Conservation (phyloP, 2,888 invertebrate species). For the Galeopsomyia nigrocyanea region DNA sequence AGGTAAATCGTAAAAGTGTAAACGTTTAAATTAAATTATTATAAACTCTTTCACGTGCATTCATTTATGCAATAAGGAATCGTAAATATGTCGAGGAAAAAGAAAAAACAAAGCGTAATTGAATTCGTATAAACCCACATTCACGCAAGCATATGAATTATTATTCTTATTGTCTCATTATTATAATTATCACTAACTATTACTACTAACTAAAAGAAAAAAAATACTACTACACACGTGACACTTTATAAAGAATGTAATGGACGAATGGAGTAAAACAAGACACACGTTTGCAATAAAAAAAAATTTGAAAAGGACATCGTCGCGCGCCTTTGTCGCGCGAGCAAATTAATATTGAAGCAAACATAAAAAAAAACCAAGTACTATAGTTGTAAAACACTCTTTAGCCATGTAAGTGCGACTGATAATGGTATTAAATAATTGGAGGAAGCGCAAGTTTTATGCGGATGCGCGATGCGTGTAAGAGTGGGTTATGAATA, state of each 20-base stretch:
- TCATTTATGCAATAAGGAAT: slow-evolving; percentile 36
- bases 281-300: slow-evolving; percentile 32
- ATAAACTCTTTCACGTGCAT: slow-evolving; percentile 29
- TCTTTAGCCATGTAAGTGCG: slow-evolving; percentile 53
- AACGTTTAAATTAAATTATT: slow-evolving; percentile 38
- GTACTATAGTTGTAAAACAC: slow-evolving; percentile 44
- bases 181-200: slow-evolving; percentile 32
- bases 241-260: slow-evolving; percentile 35
- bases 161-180: slow-evolving; percentile 33
- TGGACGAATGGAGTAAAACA: slow-evolving; percentile 23
- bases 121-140: slow-evolving; percentile 25
- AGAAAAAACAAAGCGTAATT: slow-evolving; percentile 21
- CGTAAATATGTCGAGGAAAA: slow-evolving; percentile 20
- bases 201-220: too few relatives aligned
- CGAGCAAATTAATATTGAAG: slow-evolving; percentile 36
- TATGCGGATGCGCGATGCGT: slow-evolving; percentile 49
- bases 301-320: slow-evolving; percentile 21
- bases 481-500: slow-evolving; percentile 44
- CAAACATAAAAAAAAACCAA: slow-evolving; percentile 28
- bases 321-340: slow-evolving; percentile 9
- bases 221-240: slow-evolving; percentile 24
- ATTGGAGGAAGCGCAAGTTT: slow-evolving; percentile 44
- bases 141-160: slow-evolving; percentile 35
- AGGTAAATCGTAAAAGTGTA: slow-evolving; percentile 37
- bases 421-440: slow-evolving; percentile 50